Base-by-base conservation (phyloP, 1,140 invertebrate species). In the Halictus rubicundus region DNA sequence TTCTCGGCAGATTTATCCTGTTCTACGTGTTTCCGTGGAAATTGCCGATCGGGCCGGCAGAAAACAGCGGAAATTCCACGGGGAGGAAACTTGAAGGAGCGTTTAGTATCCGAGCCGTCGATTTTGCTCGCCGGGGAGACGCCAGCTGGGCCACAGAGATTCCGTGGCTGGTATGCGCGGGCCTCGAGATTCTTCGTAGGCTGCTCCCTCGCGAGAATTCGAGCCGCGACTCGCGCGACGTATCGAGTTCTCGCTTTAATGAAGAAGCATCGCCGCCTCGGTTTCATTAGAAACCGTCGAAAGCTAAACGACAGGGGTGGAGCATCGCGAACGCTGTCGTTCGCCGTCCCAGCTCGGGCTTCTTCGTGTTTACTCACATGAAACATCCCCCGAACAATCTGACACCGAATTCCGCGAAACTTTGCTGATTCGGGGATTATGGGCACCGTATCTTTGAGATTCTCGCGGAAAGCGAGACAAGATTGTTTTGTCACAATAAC, bases 201-300 rank as follows among this genome's bases (percentile, higher is more conserved):
- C 25, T 73, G 27, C 49, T 52, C 6, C 49, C 4, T 52, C 49
- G 49, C 49, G 49, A 52, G 42, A 46, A 46, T 46, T 73, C 42
- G 46, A n/a, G 59, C 60, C 42, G 27, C 19, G 49, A 52, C 3
- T 54, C 49, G 49, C 8, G 14, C 42, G 46, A 65, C 71, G 27
- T 16, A 61, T 65, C 61, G 25, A 74, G 61, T 42, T 25, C 21
- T 14, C 42, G 27, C 3, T 61, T 46, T 74, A 74, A 74, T 74
- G 71, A 65, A 74, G 71, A 74, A 74, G 46, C 71, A 74, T 74
- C 71, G 71, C 19, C 61, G 8, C 7, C 14, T 23, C 37, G 32
- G 71, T 61, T 74, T 74, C 71, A 65, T 74, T 74, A 74, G 61
- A 74, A 74, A 65, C 61, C 16, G 23, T 8, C 54, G 54, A n/a